A percentile compares a stretch with the other conserved stretches of the same genome.
These are phyloP conservation scores for Xylocampa areola DNA, from an alignment of 2,888 invertebrate genomes.

Conservation along the genomic window DNA sequence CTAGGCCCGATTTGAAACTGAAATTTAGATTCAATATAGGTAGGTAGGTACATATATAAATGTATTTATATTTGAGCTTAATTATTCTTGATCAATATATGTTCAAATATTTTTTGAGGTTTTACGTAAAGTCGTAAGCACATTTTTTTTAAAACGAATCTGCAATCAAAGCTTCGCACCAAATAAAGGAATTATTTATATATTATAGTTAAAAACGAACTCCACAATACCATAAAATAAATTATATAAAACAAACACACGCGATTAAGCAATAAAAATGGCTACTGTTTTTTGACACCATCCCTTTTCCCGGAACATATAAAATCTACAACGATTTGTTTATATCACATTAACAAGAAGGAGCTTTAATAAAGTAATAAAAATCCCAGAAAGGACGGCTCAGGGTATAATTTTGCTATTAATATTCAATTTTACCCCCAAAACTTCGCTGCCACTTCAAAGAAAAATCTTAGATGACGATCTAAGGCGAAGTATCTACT, in stretches of 20 bases:
- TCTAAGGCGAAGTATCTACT: conserved; percentile 79
- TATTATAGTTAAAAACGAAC: not conserved
- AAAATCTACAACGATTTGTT: conserved; percentile 84
- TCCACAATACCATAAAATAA: conserved; percentile 62
- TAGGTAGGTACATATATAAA: too few species aligned
- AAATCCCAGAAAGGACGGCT: conserved; percentile 76
- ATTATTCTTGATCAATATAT: too few species aligned
- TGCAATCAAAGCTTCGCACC: not conserved
- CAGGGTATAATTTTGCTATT: conserved; percentile 87
- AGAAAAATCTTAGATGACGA: conserved; percentile 87
- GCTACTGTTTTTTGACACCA: conserved; percentile 89
- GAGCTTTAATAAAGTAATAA: conserved; percentile 87
- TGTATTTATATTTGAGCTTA: too few species aligned
- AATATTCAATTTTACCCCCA: conserved; percentile 89
- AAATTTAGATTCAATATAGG: too few species aligned
- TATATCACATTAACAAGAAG: conserved; percentile 85
- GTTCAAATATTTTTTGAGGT: too few species aligned
- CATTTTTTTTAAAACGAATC: too few species aligned
- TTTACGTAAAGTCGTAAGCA: too few species aligned
- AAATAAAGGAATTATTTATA: not conserved
- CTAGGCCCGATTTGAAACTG: too few species aligned
- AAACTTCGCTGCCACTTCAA: conserved; percentile 83
- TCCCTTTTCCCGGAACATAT: conserved; percentile 82
- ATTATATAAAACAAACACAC: conserved; percentile 77
- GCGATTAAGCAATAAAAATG: conserved; percentile 85